A percentile compares a stretch with the other conserved stretches of the same genome.
These are phyloP conservation scores for Calonectris borealis DNA, from an alignment of 2,113 vertebrate species.

Conservation along the genomic window DNA sequence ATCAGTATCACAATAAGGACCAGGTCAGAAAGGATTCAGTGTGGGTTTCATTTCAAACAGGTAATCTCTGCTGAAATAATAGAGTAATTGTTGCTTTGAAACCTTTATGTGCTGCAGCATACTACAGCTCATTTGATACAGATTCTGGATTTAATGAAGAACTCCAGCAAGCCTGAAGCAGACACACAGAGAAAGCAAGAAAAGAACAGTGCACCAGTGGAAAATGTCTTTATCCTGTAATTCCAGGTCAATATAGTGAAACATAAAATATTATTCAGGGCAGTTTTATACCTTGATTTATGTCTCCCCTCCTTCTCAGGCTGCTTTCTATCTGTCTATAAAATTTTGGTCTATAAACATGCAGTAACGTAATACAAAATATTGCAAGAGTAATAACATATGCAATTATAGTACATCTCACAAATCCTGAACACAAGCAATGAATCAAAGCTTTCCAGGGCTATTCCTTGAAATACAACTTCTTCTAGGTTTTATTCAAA, in stretches of 20 bases:
- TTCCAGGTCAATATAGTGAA: slow-evolving; percentile 47
- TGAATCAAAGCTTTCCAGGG: slow-evolving; percentile 49
- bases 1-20: slow-evolving; percentile 74
- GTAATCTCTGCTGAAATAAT: slow-evolving; percentile 75
- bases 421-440: slow-evolving; percentile 38
- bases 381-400: slow-evolving; percentile 50
- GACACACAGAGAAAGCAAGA: not conserved
- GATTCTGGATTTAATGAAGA: slow-evolving; percentile 39
- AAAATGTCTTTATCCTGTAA: slow-evolving; percentile 56
- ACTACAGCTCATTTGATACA: slow-evolving; percentile 62
- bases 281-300: slow-evolving; percentile 59
- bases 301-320: slow-evolving; percentile 2
- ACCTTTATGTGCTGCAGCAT: slow-evolving; percentile 52
- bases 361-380: slow-evolving; percentile 49
- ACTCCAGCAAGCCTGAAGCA: not conserved
- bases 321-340: slow-evolving; percentile 57
- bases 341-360: slow-evolving; percentile 49
- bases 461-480: slow-evolving; percentile 11
- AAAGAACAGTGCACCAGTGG: not conserved
- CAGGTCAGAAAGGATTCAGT: slow-evolving; percentile 66
- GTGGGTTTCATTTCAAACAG: slow-evolving; percentile 74
- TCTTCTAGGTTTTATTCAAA: not conserved
- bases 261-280: slow-evolving; percentile 46
- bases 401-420: slow-evolving; percentile 42
- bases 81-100: slow-evolving; percentile 70